These are phyloP conservation scores for Bibio marci DNA, from an alignment of 2,888 invertebrate genomes.

Conservation along the genomic window DNA sequence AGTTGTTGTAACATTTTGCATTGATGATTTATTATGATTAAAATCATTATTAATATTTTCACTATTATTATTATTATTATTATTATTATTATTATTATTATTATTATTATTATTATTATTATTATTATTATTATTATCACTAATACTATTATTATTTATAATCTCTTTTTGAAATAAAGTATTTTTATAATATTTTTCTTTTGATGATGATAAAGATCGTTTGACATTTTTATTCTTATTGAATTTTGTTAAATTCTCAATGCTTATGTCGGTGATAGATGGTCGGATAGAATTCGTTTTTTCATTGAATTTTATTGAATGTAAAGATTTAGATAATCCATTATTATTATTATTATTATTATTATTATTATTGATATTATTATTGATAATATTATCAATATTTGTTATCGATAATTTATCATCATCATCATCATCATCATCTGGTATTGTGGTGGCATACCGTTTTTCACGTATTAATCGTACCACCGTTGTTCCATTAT, in stretches of 20 bases:
- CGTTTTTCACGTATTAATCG: background rate
- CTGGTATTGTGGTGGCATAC: background rate
- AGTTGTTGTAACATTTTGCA: too few relatives aligned
- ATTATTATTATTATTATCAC: background rate
- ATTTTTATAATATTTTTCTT: background rate
- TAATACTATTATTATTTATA: slow-evolving; percentile 1
- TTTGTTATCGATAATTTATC: background rate
- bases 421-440: too few relatives aligned
- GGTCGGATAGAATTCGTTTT: too few relatives aligned
- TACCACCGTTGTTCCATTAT: background rate
- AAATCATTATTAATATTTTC: too few relatives aligned
- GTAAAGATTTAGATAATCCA: too few relatives aligned
- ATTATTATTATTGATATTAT: background rate
- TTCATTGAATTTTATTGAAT: too few relatives aligned
- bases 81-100: slow-evolving; percentile 1
- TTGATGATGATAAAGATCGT: background rate
- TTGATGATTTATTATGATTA: too few relatives aligned
- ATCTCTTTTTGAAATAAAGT: slow-evolving; percentile 1
- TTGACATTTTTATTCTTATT: too few relatives aligned
- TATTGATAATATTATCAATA: background rate
- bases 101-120: slow-evolving; percentile 3
- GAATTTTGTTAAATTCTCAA: too few relatives aligned
- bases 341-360: slow-evolving; percentile 3
- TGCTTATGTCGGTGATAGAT: too few relatives aligned
- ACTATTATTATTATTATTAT: background rate